These are phyloP conservation scores for Aplysina aerophoba DNA, from an alignment of 37 sponge, comb jelly and placozoan species.

Conservation along the genomic window DNA sequence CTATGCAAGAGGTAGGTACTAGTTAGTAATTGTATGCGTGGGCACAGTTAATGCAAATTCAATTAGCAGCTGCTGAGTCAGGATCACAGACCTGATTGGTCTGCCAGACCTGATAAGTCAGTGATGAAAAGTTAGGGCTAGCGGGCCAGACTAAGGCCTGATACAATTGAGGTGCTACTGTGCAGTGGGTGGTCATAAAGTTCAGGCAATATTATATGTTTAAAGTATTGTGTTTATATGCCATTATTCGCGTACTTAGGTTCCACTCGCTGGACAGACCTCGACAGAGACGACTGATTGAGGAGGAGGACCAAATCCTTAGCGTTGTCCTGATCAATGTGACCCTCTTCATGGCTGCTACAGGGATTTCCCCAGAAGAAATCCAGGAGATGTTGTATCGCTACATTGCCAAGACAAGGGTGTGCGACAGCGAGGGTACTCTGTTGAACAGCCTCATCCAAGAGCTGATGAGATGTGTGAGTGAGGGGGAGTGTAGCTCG, in stretches of 20 bases:
- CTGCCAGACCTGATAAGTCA: too few relatives aligned
- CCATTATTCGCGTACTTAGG: slow-evolving; percentile 32
- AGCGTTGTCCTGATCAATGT: slow-evolving; percentile 68
- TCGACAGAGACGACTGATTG: slow-evolving; percentile 38
- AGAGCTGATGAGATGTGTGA: slow-evolving; percentile 56
- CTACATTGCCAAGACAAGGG: slow-evolving; percentile 54
- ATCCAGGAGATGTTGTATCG: slow-evolving; percentile 48
- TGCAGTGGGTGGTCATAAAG: too few relatives aligned
- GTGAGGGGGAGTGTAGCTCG: neutral
- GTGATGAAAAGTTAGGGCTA: too few relatives aligned
- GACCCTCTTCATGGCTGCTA: slow-evolving; percentile 69
- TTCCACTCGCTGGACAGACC: slow-evolving; percentile 52
- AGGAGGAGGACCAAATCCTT: slow-evolving; percentile 71
- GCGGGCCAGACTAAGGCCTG: too few relatives aligned
- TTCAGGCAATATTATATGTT: too few relatives aligned
- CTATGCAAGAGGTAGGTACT: slow-evolving; percentile 57
- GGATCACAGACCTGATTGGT: too few relatives aligned
- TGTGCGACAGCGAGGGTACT: slow-evolving; percentile 55
- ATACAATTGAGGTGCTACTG: too few relatives aligned
- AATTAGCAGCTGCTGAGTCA: too few relatives aligned
- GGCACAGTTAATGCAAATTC: too few relatives aligned
- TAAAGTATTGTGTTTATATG: too few relatives aligned
- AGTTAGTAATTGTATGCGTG: neutral
- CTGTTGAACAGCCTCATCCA: slow-evolving; percentile 27
- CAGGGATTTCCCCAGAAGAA: slow-evolving; percentile 48